Percentiles rank a stretch among this genome's conserved stretches.
These are phyloP conservation scores for Drosophila ficusphila DNA, from an alignment of 1,140 invertebrate species.

Conservation along the genomic window DNA sequence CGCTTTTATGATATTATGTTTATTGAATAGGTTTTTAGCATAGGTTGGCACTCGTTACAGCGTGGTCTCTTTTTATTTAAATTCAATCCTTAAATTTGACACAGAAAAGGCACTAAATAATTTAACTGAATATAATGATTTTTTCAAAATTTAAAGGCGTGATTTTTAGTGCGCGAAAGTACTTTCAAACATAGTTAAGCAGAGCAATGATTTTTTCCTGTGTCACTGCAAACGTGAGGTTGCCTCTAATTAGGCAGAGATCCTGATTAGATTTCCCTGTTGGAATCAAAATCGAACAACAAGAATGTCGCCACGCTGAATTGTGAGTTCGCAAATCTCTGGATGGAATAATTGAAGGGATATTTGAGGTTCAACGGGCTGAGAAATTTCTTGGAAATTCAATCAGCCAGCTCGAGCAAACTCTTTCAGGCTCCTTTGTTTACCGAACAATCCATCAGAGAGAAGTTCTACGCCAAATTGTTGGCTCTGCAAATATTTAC, in stretches of 20 bases:
- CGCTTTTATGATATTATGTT: no score
- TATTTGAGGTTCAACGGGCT: background rate
- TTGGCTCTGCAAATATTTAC: conserved; percentile 54
- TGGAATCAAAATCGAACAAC: conserved; percentile 7
- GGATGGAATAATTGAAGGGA: conserved; percentile 11
- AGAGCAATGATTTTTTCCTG: background rate
- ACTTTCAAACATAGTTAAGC: no score
- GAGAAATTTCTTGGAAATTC: conserved; percentile 27
- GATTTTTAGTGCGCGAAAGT: no score
- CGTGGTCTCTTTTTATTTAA: no score
- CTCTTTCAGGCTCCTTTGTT: conserved; percentile 27
- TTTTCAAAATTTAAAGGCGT: no score
- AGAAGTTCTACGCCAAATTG: conserved; percentile 16
- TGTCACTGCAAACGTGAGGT: background rate
- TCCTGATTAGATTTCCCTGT: conserved; percentile 22
- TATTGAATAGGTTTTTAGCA: no score
- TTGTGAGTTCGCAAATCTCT: conserved; percentile 3
- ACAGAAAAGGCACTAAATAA: no score
- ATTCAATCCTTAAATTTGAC: no score
- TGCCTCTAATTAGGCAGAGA: conserved; percentile 52
- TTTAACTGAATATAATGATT: no score
- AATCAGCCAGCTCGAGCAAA: conserved; percentile 20
- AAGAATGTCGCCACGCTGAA: conserved; percentile 8
- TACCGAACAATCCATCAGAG: conserved; percentile 27
- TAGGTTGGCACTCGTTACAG: no score